Evolutionary conservation across 1,140 invertebrate genomes (phyloP).

Genomic region (Lysiphlebus fabarum): DNA sequence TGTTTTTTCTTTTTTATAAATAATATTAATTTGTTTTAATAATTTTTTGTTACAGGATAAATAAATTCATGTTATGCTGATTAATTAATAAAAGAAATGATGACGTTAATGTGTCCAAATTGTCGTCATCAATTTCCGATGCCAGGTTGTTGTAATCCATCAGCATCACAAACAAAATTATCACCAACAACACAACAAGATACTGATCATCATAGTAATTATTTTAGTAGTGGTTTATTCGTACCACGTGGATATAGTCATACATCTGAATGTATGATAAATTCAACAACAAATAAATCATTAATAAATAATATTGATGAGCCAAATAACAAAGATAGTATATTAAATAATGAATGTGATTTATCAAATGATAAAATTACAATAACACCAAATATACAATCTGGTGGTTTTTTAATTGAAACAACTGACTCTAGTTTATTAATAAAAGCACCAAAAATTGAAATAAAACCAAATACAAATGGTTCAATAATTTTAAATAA

Average conservation of each 20-base stretch:
- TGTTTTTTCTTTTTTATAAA: not conserved
- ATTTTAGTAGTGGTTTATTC: conserved; percentile 28
- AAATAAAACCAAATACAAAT: conserved; percentile 37
- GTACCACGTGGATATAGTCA: conserved; percentile 35
- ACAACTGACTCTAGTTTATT: conserved; percentile 34
- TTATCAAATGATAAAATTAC: conserved; percentile 41
- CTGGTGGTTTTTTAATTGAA: conserved; percentile 38
- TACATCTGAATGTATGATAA: conserved; percentile 36
- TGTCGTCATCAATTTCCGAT: conserved; percentile 60
- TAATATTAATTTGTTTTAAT: not conserved
- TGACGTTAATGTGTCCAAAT: conserved; percentile 61
- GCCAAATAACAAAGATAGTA: not conserved
- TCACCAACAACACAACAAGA: not conserved
- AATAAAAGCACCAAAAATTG: conserved; percentile 34
- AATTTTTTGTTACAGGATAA: conserved; percentile 18
- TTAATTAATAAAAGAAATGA: conserved; percentile 30
- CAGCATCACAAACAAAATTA: conserved; percentile 8
- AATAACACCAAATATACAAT: conserved; percentile 40
- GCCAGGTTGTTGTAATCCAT: conserved; percentile 36
- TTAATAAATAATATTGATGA: too few species aligned
- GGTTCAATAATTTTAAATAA: conserved; percentile 38
- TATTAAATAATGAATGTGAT: conserved; percentile 25
- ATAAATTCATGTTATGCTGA: conserved; percentile 22
- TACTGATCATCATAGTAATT: conserved; percentile 22
- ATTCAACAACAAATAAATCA: conserved; percentile 30